phyloP scores from a whole-genome alignment of 1,140 invertebrate genomes.

The Magallana gigas region DNA sequence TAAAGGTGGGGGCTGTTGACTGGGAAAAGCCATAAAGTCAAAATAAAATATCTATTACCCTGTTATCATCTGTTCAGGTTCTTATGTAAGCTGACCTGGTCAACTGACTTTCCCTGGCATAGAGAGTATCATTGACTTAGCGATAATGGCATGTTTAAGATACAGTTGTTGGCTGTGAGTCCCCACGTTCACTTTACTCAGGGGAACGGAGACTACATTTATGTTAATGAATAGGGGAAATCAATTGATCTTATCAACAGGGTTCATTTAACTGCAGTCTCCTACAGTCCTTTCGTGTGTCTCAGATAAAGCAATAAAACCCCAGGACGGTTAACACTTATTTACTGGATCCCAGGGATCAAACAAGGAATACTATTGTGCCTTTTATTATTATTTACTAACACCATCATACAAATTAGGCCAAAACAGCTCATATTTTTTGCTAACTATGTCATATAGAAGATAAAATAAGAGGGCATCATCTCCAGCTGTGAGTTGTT shows the following conservation, averaged over 20 bases:
- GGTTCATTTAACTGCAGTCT: constrained; percentile 19
- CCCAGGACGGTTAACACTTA: constrained; percentile 22
- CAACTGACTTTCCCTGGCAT: constrained; percentile 3
- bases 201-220: constrained; percentile 12
- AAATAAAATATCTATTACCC: constrained; percentile 38
- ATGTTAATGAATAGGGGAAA: constrained; percentile 26
- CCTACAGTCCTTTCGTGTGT: background rate
- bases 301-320: constrained; percentile 31
- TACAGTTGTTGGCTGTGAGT: constrained; percentile 35
- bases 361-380: constrained; percentile 25
- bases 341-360: background rate
- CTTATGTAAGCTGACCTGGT: constrained; percentile 35
- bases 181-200: constrained; percentile 8
- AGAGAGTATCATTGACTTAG: constrained; percentile 19
- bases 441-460: background rate
- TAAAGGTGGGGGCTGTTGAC: background rate
- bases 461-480: background rate
- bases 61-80: constrained; percentile 24
- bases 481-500: background rate
- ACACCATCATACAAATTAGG: constrained; percentile 28
- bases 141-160: constrained; percentile 14
- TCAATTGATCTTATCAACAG: constrained; percentile 28
- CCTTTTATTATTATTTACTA: constrained; percentile 21
- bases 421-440: background rate
- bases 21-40: constrained; percentile 24